Conservation (phyloP, 2,888 invertebrate species). For the Apotomis turbidana region DNA sequence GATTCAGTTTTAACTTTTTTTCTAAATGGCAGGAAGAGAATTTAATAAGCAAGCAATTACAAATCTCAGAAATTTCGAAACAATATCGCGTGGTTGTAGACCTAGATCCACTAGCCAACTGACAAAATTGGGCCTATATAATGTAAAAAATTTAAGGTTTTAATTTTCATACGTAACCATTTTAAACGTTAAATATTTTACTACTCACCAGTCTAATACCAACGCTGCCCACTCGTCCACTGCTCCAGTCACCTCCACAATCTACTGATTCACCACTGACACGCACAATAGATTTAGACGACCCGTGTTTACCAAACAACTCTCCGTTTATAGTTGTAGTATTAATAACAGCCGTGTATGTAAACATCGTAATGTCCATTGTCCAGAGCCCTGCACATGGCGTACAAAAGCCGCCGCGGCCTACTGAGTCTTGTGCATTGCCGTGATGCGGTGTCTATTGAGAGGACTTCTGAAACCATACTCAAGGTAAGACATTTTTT, state of each 20-base stretch:
- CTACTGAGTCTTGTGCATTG: conserved; percentile 73
- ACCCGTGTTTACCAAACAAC: conserved; percentile 75
- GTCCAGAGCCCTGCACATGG: conserved; percentile 77
- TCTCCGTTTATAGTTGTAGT: conserved; percentile 72
- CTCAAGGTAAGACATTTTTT: conserved; percentile 67
- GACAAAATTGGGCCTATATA: too few species aligned
- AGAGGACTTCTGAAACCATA: conserved; percentile 72
- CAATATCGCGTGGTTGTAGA: too few species aligned
- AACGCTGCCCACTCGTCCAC: conserved; percentile 8
- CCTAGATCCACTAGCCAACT: too few species aligned
- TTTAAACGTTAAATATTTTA: background rate
- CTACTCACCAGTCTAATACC: conserved; percentile 14
- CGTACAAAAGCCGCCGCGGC: conserved; percentile 80
- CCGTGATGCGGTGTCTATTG: conserved; percentile 65
- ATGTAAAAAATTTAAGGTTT: too few species aligned
- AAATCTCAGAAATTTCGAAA: too few species aligned
- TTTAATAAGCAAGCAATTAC: too few species aligned
- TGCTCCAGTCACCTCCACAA: background rate
- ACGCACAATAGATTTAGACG: conserved; percentile 63
- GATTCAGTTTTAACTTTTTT: too few species aligned
- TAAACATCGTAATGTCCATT: conserved; percentile 72
- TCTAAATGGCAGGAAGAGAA: too few species aligned
- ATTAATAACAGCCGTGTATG: conserved; percentile 75
- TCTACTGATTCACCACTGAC: conserved; percentile 41
- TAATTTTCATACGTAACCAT: background rate